Percentiles rank a stretch among this genome's conserved stretches.
These are phyloP conservation scores for Alcedo quadribrachys DNA, from an alignment of 2,797 vertebrate species.

Conservation along the genomic window DNA sequence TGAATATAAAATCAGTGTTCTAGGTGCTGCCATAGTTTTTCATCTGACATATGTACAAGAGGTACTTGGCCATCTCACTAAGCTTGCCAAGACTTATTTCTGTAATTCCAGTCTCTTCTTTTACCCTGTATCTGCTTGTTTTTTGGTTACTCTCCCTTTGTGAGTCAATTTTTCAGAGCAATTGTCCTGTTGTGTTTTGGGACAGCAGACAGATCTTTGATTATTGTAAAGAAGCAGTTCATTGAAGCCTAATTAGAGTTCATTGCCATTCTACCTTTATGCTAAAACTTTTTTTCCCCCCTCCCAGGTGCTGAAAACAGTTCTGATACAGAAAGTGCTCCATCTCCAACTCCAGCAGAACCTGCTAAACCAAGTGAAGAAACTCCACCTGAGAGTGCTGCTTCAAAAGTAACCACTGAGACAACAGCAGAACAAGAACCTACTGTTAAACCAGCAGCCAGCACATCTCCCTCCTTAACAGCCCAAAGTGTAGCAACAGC, in stretches of 20 bases:
- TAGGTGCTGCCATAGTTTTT: neutral
- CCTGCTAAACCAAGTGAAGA: constrained; percentile 87
- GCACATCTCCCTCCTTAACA: constrained; percentile 65
- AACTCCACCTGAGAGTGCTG: constrained; percentile 70
- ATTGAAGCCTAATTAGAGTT: neutral
- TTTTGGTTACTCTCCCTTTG: neutral
- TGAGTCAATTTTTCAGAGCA: neutral
- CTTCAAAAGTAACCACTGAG: constrained; percentile 69
- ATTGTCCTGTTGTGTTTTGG: neutral
- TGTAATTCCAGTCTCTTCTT: neutral
- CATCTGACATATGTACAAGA: neutral
- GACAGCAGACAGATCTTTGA: neutral
- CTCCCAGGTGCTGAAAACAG: constrained; percentile 93
- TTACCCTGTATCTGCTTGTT: neutral
- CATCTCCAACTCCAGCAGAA: constrained; percentile 94
- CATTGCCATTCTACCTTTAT: constrained; percentile 36
- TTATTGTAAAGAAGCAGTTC: neutral
- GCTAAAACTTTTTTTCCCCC: neutral
- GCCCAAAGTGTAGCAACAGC: constrained; percentile 75
- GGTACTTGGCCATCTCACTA: neutral
- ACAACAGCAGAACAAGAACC: constrained; percentile 78
- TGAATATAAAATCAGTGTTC: neutral
- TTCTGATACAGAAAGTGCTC: constrained; percentile 98
- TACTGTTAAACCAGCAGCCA: constrained; percentile 45
- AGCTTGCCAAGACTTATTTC: neutral